Evolutionary conservation across 2,797 vertebrate species (phyloP), one percentile per base, ranked within the genome.

Genomic region (Pelobates cultripes): DNA sequence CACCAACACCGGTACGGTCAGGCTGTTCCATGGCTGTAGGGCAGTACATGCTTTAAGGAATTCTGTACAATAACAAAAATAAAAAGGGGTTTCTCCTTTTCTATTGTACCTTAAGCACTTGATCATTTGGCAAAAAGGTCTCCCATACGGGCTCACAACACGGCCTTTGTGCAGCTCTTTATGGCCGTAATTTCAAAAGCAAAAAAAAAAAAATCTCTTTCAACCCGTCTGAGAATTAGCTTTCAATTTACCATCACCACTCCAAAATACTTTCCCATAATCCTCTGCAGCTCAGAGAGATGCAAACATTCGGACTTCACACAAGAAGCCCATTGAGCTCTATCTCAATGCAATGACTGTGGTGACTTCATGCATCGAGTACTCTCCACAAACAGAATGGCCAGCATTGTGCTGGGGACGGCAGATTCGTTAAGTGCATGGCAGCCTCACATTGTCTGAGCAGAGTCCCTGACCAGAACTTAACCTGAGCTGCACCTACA

Each of bases 321-420:
- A 82, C 80, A 82, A 82, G 75, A 10, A 60, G 43, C 3, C 80
- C 61, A 82, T 82, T 77, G 80, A 82, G n/a, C 42, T 7, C 45
- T n/a, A 17, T 28, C 44, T 13, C 45, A 28, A 41, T 5, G 4
- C 45, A 43, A 47, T 15, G 73, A 70, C 53, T 72, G 55, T 47
- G 10, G 8, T 79, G 69, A 72, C 57, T 42, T 15, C 67, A 74
- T 61, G 70, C 70, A 47, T 4, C 15, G 41, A 45, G 51, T 75
- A 53, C 57, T 67, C 75, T 73, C 51, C 70, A 14, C 14, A 4
- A 57, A 12, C 70, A 77, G 80, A 82, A 78, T 73, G 47, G 70
- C 12, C 12, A 9, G 10, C 75, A 77, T 82, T 82, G 80, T 82
- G 64, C 63, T 70, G 5, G 47, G 10, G 47, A 51, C 5, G 28